These are phyloP conservation scores for Heteromurus nitidus DNA, from an alignment of 2,888 invertebrate genomes.

Conservation along the genomic window DNA sequence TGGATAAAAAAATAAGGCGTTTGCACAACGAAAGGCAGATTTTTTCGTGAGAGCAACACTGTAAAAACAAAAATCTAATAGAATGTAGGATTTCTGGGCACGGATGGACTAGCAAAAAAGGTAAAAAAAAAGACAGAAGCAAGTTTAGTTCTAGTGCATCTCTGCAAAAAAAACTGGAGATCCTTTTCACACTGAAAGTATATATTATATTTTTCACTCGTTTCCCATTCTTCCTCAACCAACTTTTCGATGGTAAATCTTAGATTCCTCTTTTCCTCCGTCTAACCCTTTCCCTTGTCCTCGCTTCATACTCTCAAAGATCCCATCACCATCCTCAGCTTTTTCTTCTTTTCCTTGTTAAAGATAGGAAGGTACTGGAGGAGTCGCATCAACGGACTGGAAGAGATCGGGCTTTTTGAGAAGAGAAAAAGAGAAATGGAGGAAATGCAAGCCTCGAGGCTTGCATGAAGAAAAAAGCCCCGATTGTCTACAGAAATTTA, in stretches of 20 bases:
- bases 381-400: conserved; percentile 17
- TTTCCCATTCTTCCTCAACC: conserved; percentile 39
- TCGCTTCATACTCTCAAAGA: no score
- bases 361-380: neutral
- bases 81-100: no score
- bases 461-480: conserved; percentile 48
- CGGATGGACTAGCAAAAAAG: neutral
- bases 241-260: conserved; percentile 21
- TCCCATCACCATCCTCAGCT: conserved; percentile 3
- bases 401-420: neutral
- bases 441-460: conserved; percentile 46
- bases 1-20: no score
- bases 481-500: conserved; percentile 43
- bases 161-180: no score
- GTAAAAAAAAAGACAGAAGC: no score
- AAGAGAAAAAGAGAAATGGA: conserved; percentile 21
- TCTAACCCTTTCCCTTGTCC: neutral
- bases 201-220: conserved; percentile 49
- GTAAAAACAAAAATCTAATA: neutral
- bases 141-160: no score
- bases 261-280: conserved; percentile 12
- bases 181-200: no score
- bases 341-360: conserved; percentile 1
- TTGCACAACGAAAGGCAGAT: no score
- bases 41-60: neutral